Conservation (phyloP, 2,797 vertebrate species). For the Channallabes apus region DNA sequence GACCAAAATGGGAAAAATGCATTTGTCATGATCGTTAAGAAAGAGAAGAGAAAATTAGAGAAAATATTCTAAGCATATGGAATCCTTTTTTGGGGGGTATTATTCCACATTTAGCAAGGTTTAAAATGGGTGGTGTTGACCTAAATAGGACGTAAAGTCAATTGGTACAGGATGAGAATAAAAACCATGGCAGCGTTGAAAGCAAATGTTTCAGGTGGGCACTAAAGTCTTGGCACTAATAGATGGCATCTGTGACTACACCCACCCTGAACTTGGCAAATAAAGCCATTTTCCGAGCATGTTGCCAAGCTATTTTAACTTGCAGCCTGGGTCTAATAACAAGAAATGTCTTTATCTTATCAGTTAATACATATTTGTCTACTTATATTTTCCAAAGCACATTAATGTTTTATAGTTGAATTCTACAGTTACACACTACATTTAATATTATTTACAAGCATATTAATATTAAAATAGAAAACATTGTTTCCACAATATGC, state of each 20-base stretch:
- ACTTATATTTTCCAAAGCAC: slow-evolving; percentile 1
- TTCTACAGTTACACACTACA: no score
- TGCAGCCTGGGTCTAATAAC: slow-evolving; percentile 40
- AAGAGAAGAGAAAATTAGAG: neutral
- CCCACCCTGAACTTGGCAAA: slow-evolving; percentile 52
- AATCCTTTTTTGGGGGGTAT: neutral
- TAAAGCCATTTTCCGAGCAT: slow-evolving; percentile 42
- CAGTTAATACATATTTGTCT: neutral
- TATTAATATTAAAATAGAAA: neutral
- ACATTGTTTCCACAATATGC: neutral
- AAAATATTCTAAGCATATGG: neutral
- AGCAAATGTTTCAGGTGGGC: slow-evolving; percentile 51
- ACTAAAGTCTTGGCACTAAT: slow-evolving; percentile 46
- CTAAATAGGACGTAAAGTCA: slow-evolving; percentile 34
- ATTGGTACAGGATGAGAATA: slow-evolving; percentile 8
- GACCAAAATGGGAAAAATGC: neutral
- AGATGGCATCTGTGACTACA: slow-evolving; percentile 54
- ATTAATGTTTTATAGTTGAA: neutral
- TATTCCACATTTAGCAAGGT: neutral
- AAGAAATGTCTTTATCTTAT: slow-evolving; percentile 14
- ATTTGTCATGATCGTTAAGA: neutral
- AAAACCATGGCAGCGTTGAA: slow-evolving; percentile 25
- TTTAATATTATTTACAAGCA: neutral
- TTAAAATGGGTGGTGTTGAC: neutral
- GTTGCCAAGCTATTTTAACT: slow-evolving; percentile 52